Base-by-base conservation (phyloP, 1,140 invertebrate genomes). In the Nautilus pompilius region DNA sequence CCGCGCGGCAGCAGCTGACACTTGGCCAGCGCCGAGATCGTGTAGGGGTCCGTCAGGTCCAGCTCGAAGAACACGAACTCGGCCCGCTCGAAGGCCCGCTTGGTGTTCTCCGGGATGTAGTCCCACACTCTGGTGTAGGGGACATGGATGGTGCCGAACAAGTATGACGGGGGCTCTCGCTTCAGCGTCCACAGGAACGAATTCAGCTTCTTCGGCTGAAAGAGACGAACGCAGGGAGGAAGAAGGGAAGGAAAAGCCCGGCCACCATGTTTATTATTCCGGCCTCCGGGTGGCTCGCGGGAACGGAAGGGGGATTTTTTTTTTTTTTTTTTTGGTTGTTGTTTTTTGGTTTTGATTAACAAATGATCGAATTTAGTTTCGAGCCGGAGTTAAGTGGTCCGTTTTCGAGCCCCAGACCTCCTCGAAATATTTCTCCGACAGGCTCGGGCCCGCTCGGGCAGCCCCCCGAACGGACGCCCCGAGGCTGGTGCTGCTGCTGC, bases 91-190 rank as follows among this genome's bases (percentile, higher is more conserved):
- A 87, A 87, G 22, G 86, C 86, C 34, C 77, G 58, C 69, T 86
- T 87, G 61, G 81, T 82, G 64, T 84, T 85, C 54, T 81, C 70
- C 22, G 86, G 85, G 56, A 87, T 85, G 68, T 77, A 83, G 64
- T 86, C 79, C 86, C 86, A 87, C 8, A 87, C 86, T 58, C 81
- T 75, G 0, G 84, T 85, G 71, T 87, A 87, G 0, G 86, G 86
- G 29, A 87, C 86, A 75, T 87, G 86, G 64, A 87, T 87, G 33
- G 86, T 87, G 26, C 86, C 86, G 71, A 87, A 87, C 63, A 87
- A 84, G 72, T 86, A 87, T 1, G 86, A 84, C 5, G 85, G 80
- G 13, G 85, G 85, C 54, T 81, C 68, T 13, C 80, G 63, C n/a
- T 74, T 67, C 15, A 84, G 65, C 8, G 66, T 75, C 83, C 83